These are phyloP conservation scores for Zele albiditarsus DNA, from an alignment of 2,888 invertebrate genomes.

Conservation along the genomic window DNA sequence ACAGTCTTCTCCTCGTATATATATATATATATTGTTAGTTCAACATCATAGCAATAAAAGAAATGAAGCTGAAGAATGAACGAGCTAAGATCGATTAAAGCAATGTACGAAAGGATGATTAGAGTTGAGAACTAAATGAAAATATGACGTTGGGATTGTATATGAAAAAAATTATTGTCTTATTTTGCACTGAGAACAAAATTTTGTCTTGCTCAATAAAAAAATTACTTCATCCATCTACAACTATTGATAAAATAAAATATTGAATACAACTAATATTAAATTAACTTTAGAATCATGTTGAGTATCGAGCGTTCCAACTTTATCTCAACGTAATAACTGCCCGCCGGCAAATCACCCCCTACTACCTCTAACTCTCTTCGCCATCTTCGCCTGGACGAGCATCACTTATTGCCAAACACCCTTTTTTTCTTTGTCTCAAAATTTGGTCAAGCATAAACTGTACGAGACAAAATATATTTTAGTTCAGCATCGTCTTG, in stretches of 20 bases:
- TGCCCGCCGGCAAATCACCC: slow-evolving; percentile 10
- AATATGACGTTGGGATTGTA: background rate
- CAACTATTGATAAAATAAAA: background rate
- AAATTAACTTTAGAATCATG: background rate
- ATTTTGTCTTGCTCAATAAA: background rate
- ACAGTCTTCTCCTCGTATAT: background rate
- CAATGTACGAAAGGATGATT: slow-evolving; percentile 6
- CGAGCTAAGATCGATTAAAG: background rate
- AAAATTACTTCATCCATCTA: background rate
- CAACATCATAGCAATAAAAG: background rate
- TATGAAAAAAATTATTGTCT: background rate
- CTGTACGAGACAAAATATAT: slow-evolving; percentile 7
- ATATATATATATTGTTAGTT: background rate
- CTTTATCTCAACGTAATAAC: slow-evolving; percentile 42
- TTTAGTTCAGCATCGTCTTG: background rate
- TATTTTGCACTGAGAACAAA: background rate
- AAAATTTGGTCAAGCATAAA: background rate
- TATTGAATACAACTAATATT: background rate
- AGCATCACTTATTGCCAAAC: slow-evolving; percentile 25
- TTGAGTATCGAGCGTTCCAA: slow-evolving; percentile 50
- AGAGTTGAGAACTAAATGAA: background rate
- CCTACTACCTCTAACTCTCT: slow-evolving; percentile 23
- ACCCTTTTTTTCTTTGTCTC: background rate
- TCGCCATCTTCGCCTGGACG: slow-evolving; percentile 33
- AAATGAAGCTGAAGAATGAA: background rate